These are phyloP conservation scores for Ceriagrion tenellum DNA, from an alignment of 2,888 invertebrate genomes.

Conservation along the genomic window DNA sequence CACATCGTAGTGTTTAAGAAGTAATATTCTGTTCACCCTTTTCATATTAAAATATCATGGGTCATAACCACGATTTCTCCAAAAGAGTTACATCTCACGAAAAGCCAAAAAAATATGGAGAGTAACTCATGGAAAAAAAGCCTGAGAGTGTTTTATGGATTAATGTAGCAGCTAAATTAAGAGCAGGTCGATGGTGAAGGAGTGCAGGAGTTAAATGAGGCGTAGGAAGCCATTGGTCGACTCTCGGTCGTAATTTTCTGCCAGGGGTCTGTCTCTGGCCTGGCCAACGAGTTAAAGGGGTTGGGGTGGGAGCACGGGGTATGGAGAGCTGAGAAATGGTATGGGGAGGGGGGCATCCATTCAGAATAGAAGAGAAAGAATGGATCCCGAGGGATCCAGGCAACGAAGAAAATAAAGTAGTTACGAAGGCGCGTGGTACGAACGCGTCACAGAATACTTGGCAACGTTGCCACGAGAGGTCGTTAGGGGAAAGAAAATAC, in stretches of 20 bases:
- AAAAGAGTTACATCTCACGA: neutral
- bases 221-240: slow-evolving; percentile 40
- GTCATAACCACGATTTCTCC: neutral
- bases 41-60: too few species aligned
- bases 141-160: neutral
- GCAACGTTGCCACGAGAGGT: slow-evolving; percentile 48
- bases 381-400: slow-evolving; percentile 56
- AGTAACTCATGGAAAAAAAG: neutral
- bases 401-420: slow-evolving; percentile 42
- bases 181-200: neutral
- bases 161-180: neutral
- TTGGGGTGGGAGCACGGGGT: neutral
- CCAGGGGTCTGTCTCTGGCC: slow-evolving; percentile 21
- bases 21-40: too few species aligned
- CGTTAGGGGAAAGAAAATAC: slow-evolving; percentile 44
- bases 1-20: too few species aligned
- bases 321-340: neutral
- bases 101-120: neutral
- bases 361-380: slow-evolving; percentile 64
- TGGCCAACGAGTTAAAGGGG: neutral
- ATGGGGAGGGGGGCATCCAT: slow-evolving; percentile 14
- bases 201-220: neutral
- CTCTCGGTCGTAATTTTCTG: slow-evolving; percentile 24
- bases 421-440: slow-evolving; percentile 44
- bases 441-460: slow-evolving; percentile 54